Evolutionary conservation across 2,113 vertebrate species (phyloP), one percentile per base, ranked within the genome.

Genomic region (Taurulus bubalis): DNA sequence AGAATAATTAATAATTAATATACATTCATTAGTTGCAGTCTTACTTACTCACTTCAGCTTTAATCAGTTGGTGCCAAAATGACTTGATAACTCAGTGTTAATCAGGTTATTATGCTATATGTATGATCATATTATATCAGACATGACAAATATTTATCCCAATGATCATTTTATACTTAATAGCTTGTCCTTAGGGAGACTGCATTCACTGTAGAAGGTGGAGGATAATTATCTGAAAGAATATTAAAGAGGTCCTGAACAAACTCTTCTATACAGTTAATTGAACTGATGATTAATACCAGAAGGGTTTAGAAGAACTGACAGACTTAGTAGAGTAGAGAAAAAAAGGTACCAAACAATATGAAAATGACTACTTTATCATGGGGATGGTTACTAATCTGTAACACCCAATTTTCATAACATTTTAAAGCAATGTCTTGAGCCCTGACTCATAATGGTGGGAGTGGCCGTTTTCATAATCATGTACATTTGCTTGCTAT

Each of bases 401-500:
- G 14, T 49, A 26, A 60, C 55, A 10, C 60, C 28, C 34, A 53
- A 49, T 68, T 72, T 73, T 22, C 9, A 60, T 20, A 47, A 40
- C 12, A 78, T 12, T 67, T 62, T 32, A 63, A 42, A 45, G 11
- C 53, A 42, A 24, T 28, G 58, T 32, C 30, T 69, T 28, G 20
- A 45, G 70, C 4, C n/a, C 12, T 55, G 38, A 70, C 59, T 80
- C n/a, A 53, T 53, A 47, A 64, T 30, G 38, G 58, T 36, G 42
- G 60, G 28, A 74, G 14, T 36, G 7, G 11, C 47, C 7, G 49
- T 85, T 77, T 69, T 79, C 58, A 64, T 49, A 69, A 83, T 79
- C 60, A 80, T 45, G 12, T 42, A 68, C 14, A 81, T 89, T 71
- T 81, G 82, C 83, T 85, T 85, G 42, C 65, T 14, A n/a, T 69